Evolutionary conservation across 2,113 vertebrate genomes (phyloP), one percentile per base, ranked within the genome.

Genomic region (Cyanistes caeruleus): DNA sequence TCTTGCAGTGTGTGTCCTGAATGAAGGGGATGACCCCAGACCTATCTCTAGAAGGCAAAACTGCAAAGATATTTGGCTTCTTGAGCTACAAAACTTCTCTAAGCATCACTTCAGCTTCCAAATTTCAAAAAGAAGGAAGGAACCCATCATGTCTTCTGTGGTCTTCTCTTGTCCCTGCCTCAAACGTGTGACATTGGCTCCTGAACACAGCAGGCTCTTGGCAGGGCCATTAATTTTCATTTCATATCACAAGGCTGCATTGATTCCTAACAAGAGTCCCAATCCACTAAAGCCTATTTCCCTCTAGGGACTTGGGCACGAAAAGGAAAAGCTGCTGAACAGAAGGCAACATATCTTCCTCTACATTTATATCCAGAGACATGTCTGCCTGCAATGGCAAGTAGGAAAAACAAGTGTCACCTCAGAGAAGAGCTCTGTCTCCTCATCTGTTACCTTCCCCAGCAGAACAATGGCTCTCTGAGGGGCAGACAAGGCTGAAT

Each of bases 281-380:
- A 77, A 63, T 39, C 68, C 82, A 79, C 65, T 30, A 51, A 77
- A 73, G 28, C 23, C 0, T 15, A 64, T 48, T 93, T 84, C 44
- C 69, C 83, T 91, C 85, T 44, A 35, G 70, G 60, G 74, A 86
- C 14, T n/a, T 60, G 2, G 49, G 24, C 5, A 10, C 35, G 62
- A 76, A 86, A 89, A 86, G 59, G 37, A 93, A 93, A 95, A 73
- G 65, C 89, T 89, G 72, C 53, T 92, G 48, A 96, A 87, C 85
- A 93, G 87, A 95, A 96, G 80, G 83, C 33, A 95, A 76, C 39
- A n/a, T 20, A 83, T 56, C 39, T 77, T 90, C 35, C 33, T 74
- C 35, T 58, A 18, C 31, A 33, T 43, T 80, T 83, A 62, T 62
- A 84, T 84, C 89, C 51, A 67, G 39, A 49, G 73, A 76, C 16